phyloP scores from a whole-genome alignment of 2,888 invertebrate species.

The Drosophila neonasuta region DNA sequence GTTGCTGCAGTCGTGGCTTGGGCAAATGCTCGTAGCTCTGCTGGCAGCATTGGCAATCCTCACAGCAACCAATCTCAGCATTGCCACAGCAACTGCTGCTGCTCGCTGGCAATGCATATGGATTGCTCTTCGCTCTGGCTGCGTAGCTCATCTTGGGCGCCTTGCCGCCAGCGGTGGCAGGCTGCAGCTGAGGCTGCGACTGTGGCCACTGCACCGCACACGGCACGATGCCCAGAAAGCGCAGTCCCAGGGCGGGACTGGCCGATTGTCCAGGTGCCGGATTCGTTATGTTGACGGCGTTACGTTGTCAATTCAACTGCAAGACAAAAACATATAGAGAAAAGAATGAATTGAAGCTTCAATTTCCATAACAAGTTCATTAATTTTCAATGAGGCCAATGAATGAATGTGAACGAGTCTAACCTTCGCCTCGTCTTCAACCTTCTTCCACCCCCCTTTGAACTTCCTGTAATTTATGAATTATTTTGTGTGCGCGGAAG shows the following conservation, averaged over 20 bases:
- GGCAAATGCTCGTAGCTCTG: slow-evolving; percentile 69
- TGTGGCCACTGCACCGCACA: slow-evolving; percentile 80
- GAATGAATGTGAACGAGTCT: neutral
- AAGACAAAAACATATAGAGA: slow-evolving; percentile 16
- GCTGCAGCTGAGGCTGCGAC: slow-evolving; percentile 16
- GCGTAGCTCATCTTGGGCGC: slow-evolving; percentile 71
- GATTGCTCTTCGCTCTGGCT: slow-evolving; percentile 68
- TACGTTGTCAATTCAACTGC: slow-evolving; percentile 14
- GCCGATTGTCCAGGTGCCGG: slow-evolving; percentile 42
- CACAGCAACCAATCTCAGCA: slow-evolving; percentile 37
- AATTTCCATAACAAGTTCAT: slow-evolving; percentile 26
- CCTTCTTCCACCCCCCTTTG: neutral
- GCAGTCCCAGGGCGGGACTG: slow-evolving; percentile 80
- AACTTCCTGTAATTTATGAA: slow-evolving; percentile 55
- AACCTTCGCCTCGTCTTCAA: neutral
- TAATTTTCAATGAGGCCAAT: slow-evolving; percentile 44
- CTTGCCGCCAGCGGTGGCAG: slow-evolving; percentile 58
- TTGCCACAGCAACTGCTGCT: slow-evolving; percentile 40
- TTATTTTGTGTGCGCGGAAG: slow-evolving; percentile 51
- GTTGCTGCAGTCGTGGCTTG: slow-evolving; percentile 63
- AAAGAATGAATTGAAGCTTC: neutral
- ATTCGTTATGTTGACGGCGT: slow-evolving; percentile 76
- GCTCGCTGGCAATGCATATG: slow-evolving; percentile 64
- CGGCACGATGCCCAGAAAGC: slow-evolving; percentile 80
- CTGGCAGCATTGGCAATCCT: slow-evolving; percentile 47